A percentile compares a stretch with the other conserved stretches of the same genome.
These are phyloP conservation scores for Loris lydekkerianus DNA, from an alignment of 2,797 vertebrate genomes.

Conservation along the genomic window DNA sequence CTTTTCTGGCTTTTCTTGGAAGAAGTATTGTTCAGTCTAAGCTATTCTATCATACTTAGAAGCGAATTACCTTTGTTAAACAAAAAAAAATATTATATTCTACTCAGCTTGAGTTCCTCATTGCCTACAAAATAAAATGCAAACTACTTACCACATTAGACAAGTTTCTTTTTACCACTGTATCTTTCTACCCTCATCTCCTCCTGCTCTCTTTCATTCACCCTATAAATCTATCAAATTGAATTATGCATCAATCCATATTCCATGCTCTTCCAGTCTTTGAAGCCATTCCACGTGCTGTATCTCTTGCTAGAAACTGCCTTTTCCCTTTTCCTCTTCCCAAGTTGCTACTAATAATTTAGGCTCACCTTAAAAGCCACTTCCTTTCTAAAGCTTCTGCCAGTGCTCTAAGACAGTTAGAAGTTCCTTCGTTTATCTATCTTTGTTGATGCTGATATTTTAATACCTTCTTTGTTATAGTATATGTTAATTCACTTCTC, in stretches of 20 bases:
- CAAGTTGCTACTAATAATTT: background rate
- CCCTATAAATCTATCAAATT: background rate
- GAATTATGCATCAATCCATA: background rate
- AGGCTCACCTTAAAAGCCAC: background rate
- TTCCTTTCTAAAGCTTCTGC: background rate
- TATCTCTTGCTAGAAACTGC: background rate
- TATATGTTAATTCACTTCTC: background rate
- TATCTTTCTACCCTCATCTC: background rate
- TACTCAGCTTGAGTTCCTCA: background rate
- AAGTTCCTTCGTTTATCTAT: background rate
- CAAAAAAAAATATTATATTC: background rate
- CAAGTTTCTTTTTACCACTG: background rate
- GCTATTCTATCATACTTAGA: background rate
- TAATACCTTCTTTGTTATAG: background rate
- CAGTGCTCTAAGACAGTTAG: background rate
- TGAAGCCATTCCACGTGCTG: background rate
- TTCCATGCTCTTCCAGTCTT: background rate
- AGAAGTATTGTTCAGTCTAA: background rate
- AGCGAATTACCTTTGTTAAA: conserved; percentile 1
- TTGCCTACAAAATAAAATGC: background rate
- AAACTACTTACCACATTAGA: background rate
- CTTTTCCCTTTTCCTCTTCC: background rate
- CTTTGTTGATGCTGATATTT: background rate
- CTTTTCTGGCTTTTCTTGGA: conserved; percentile 4
- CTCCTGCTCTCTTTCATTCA: background rate